phyloP scores from a whole-genome alignment of 2,888 invertebrate genomes.

The Limulus polyphemus region DNA sequence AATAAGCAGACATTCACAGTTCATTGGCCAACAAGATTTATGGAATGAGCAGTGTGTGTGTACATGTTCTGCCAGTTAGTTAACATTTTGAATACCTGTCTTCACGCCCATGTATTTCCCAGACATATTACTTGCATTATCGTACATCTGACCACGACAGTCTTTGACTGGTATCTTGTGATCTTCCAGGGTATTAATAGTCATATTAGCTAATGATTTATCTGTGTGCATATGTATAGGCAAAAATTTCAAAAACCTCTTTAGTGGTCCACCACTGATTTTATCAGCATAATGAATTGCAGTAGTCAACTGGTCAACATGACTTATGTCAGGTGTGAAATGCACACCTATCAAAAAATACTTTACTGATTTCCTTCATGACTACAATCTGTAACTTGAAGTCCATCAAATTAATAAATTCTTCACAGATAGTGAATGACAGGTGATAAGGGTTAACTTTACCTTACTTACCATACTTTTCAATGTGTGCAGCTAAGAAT shows the following conservation, averaged over 20 bases:
- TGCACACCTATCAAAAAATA: conserved; percentile 27
- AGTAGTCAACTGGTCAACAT: conserved; percentile 31
- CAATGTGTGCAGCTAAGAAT: too few relatives aligned
- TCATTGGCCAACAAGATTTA: too few relatives aligned
- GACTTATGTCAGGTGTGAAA: conserved; percentile 18
- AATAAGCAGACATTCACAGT: background rate
- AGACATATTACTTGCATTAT: conserved; percentile 1
- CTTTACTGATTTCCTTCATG: conserved; percentile 27
- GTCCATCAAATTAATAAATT: conserved; percentile 32
- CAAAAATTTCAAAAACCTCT: conserved; percentile 4
- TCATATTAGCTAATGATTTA: background rate
- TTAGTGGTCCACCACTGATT: conserved; percentile 10
- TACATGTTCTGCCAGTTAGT: background rate
- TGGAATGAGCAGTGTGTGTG: background rate
- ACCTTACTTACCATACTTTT: too few relatives aligned
- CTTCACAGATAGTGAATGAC: conserved; percentile 27
- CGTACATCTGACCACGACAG: background rate
- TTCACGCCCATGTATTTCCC: background rate
- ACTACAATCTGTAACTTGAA: conserved; percentile 27
- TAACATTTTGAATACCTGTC: background rate
- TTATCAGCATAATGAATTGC: conserved; percentile 28
- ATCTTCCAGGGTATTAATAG: background rate
- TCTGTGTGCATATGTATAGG: background rate
- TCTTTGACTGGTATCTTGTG: background rate
- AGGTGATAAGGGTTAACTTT: too few relatives aligned